These are phyloP conservation scores for Anoplius nigerrimus DNA, from an alignment of 2,888 invertebrate genomes.

Conservation along the genomic window DNA sequence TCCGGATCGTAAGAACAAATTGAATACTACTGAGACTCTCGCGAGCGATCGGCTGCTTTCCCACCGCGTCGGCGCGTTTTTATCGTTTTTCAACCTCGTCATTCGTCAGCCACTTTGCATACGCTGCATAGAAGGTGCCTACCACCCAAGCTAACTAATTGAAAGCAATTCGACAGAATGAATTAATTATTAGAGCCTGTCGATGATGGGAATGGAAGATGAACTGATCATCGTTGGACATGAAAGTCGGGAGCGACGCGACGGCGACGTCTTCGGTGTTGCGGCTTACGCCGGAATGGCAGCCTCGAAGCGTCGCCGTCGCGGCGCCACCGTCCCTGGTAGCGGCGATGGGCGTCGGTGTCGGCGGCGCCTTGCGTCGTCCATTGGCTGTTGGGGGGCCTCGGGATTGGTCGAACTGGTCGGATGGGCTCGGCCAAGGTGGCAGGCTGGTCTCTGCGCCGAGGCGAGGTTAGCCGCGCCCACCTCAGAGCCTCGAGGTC, in stretches of 20 bases:
- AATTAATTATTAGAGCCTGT: too few relatives aligned
- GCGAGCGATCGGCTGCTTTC: too few relatives aligned
- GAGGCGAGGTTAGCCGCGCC: slow-evolving; percentile 47
- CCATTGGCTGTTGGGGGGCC: slow-evolving; percentile 37
- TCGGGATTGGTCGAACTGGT: slow-evolving; percentile 35
- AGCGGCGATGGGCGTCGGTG: slow-evolving; percentile 36
- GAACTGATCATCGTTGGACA: too few relatives aligned
- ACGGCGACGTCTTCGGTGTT: slow-evolving; percentile 32
- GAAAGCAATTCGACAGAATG: too few relatives aligned
- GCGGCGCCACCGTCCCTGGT: slow-evolving; percentile 67
- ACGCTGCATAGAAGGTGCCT: neutral
- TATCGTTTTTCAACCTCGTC: too few relatives aligned
- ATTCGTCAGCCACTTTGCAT: too few relatives aligned
- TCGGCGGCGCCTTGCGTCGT: neutral
- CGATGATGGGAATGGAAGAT: too few relatives aligned
- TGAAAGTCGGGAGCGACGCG: slow-evolving; percentile 17
- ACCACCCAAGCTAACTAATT: too few relatives aligned
- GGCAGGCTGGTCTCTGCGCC: slow-evolving; percentile 49
- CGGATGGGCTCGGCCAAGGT: slow-evolving; percentile 51
- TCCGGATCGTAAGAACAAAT: too few relatives aligned
- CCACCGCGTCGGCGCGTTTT: too few relatives aligned
- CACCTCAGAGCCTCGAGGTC: slow-evolving; percentile 48
- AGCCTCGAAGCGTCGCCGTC: slow-evolving; percentile 60
- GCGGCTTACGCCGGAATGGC: slow-evolving; percentile 69
- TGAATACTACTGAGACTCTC: too few relatives aligned